Base-by-base conservation (phyloP, 2,797 vertebrate species). In the Brachymystax lenok region DNA sequence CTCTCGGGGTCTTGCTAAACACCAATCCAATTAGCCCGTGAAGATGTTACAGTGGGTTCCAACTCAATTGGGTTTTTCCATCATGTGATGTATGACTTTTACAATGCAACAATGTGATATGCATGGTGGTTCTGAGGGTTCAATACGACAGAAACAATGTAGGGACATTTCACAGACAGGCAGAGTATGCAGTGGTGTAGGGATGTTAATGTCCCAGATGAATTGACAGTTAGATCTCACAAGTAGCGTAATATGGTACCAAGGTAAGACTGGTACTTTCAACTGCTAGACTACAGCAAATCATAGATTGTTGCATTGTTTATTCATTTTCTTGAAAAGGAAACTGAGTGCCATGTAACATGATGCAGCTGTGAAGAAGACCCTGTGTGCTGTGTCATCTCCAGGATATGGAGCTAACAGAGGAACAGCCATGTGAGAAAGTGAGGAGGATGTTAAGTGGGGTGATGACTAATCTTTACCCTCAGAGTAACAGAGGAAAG, bases 11-110 rank as follows among this genome's bases (percentile, higher is more conserved):
- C 93, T 93, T 92, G 91, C 94, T 94, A 94, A 94, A 94, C 94
- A 94, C 90, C 93, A 88, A 93, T 94, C 91, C 93, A 94, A 94
- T 95, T 95, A 95, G 92, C 91, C 92, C 90, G 92, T 69, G 80
- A 91, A 91, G 92, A 91, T 85, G 73, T 85, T 79, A 84, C 85
- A 79, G 82, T 88, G 80, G 89, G 88, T 87, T 90, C 80, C 86
- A 80, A 88, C 89, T 91, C 88, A 91, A 86, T 89, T 88, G 81
- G 82, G 80, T 84, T 88, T 89, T 87, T 86, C 88, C 80, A 88
- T 87, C 82, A 83, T 82, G 91, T 90, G 87, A 92, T 92, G 84
- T 84, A 92, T 90, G 84, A 87, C 82, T 88, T 90, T 90, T 88
- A 85, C 84, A 85, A 71, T 77, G 78, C 72, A 75, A 78, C 86